These are phyloP conservation scores for Brachyalestes nurse DNA, from an alignment of 2,797 vertebrate species.

Conservation along the genomic window DNA sequence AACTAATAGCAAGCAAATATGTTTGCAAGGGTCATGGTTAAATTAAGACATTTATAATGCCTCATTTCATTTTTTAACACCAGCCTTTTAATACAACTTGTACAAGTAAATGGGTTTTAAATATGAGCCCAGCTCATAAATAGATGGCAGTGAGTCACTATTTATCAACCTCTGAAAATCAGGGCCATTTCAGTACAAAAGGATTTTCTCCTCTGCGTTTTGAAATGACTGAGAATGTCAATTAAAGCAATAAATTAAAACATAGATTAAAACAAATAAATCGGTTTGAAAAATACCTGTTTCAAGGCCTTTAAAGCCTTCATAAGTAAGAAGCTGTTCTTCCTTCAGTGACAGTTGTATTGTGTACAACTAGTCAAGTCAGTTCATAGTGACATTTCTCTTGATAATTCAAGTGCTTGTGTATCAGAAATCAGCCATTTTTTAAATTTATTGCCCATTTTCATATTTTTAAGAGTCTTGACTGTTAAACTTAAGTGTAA, in stretches of 20 bases:
- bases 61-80: neutral
- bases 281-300: neutral
- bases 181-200: neutral
- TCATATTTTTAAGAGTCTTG: neutral
- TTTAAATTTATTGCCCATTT: too few species aligned
- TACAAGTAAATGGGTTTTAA: neutral
- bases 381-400: neutral
- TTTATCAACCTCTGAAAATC: neutral
- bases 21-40: slow-evolving; percentile 6
- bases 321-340: neutral
- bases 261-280: neutral
- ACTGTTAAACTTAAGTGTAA: neutral
- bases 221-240: neutral
- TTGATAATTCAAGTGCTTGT: neutral
- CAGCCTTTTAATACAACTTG: neutral
- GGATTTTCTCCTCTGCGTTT: neutral
- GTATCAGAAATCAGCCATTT: too few species aligned
- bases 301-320: neutral
- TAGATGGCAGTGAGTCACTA: neutral
- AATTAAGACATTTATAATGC: neutral
- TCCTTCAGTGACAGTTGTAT: neutral
- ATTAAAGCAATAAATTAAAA: slow-evolving; percentile 4
- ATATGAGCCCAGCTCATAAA: neutral
- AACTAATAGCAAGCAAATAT: neutral
- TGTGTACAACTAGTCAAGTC: neutral